Evolutionary conservation across 2,113 vertebrate genomes (phyloP).

Genomic region (Paralichthys olivaceus): DNA sequence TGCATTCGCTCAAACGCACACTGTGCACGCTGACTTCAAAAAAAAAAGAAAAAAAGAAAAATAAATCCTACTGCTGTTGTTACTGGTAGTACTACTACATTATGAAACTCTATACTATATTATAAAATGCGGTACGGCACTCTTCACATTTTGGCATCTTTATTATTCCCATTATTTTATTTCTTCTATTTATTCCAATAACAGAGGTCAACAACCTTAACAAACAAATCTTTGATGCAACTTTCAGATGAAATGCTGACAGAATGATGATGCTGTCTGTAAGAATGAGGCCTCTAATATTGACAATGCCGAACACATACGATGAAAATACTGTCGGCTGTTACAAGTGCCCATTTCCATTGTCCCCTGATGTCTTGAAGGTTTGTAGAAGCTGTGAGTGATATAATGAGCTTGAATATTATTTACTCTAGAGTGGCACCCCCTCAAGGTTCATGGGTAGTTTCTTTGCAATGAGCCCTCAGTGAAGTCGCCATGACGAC

Average conservation of each 20-base stretch:
- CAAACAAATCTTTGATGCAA: background rate
- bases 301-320: background rate
- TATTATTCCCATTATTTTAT: background rate
- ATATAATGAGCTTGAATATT: conserved; percentile 38
- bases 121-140: too few species aligned
- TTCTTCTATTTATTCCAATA: background rate
- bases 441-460: conserved; percentile 48
- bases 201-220: conserved; percentile 2
- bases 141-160: background rate
- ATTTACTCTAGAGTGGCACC: conserved; percentile 39
- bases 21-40: conserved; percentile 4
- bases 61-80: background rate
- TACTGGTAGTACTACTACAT: background rate
- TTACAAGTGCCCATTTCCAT: conserved; percentile 25
- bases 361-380: conserved; percentile 1
- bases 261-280: background rate
- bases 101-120: background rate
- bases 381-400: conserved; percentile 34
- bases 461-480: conserved; percentile 33
- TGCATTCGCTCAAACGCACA: background rate
- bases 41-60: conserved; percentile 18
- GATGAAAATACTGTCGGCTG: background rate
- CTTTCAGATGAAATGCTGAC: background rate
- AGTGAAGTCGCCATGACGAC: conserved; percentile 44
- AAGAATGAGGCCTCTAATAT: conserved; percentile 9